Evolutionary conservation across 2,113 vertebrate species (phyloP), one percentile per base, ranked within the genome.

Genomic region (Aphelocoma coerulescens): DNA sequence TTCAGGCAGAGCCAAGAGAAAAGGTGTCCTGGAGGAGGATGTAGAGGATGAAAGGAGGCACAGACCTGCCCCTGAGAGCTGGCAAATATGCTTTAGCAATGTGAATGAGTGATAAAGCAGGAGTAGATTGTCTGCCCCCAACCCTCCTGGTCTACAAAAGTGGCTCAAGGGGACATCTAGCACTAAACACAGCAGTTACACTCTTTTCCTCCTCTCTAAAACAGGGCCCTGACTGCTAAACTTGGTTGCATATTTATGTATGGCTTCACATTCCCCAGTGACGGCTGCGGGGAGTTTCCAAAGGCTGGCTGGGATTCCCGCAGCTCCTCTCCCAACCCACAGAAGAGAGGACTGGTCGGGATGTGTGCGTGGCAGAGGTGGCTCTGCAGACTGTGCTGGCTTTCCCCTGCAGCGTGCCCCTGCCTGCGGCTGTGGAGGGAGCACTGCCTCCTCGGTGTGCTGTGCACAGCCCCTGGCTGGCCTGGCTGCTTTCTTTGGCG

Each of bases 401-500:
- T 61, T 52, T 69, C 13, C 46, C 46, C 43, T 32, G 46, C 33
- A 19, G 20, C 0, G 2, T 48, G 51, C 15, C 84, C 43, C 58
- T 41, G 41, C 1, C 3, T 4, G 16, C 39, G 57, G 21, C 16
- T 63, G 24, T 1, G 2, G 20, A 72, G 48, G 71, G 35, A 68
- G 6, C 3, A 3, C 11, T 39, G 73, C 59, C 54, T 86, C 26
- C 79, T 37, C 0, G 5, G 7, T 0, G 5, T 1, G 11, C 61
- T n/a, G 9, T 5, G 46, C 41, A 8, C 46, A 44, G 37, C 15
- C 62, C 35, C 83, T 24, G 67, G 27, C 62, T 4, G 0, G 44
- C 54, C 74, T 1, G 12, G 46, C 72, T 76, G 91, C 91, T 96
- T 89, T 58, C 80, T 81, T 94, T 95, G 93, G 93, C 76, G 5